Conservation (phyloP, 2,888 invertebrate genomes). For the Aspidapion aeneum region DNA sequence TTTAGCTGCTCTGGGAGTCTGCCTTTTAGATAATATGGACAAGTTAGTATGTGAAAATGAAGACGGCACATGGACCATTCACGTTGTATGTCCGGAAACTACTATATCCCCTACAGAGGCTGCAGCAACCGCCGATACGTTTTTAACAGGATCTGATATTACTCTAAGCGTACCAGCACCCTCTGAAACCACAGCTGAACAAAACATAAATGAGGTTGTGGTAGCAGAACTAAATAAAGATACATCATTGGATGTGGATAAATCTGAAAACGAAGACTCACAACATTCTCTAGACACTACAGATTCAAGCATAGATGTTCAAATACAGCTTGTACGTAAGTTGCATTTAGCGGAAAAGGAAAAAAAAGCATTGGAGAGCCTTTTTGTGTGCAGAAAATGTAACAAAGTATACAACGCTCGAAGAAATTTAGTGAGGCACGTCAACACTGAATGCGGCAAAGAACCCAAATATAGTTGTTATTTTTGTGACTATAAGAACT, state of each 20-base stretch:
- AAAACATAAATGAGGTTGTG: conserved; percentile 1
- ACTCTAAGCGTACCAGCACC: conserved; percentile 1
- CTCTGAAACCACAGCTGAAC: background rate
- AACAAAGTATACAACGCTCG: conserved; percentile 13
- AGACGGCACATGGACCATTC: conserved; percentile 36
- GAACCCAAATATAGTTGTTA: conserved; percentile 61
- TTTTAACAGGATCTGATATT: conserved; percentile 16
- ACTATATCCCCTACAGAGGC: conserved; percentile 6
- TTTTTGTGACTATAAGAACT: conserved; percentile 55
- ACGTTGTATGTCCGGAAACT: conserved; percentile 39
- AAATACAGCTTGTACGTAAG: background rate
- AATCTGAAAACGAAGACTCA: background rate
- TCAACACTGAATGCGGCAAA: conserved; percentile 67
- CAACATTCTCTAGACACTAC: background rate
- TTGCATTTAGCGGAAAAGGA: background rate
- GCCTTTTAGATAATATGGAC: conserved; percentile 1
- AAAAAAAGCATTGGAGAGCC: background rate
- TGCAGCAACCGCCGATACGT: background rate
- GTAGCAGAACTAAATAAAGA: background rate
- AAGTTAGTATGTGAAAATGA: background rate
- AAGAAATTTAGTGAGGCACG: conserved; percentile 20
- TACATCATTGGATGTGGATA: background rate
- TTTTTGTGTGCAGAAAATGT: conserved; percentile 9
- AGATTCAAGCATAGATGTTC: background rate
- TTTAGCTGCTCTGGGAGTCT: background rate